A percentile compares a stretch with the other conserved stretches of the same genome.
These are phyloP conservation scores for Nemapogon koenigi DNA, from an alignment of 2,888 invertebrate species.

Conservation along the genomic window DNA sequence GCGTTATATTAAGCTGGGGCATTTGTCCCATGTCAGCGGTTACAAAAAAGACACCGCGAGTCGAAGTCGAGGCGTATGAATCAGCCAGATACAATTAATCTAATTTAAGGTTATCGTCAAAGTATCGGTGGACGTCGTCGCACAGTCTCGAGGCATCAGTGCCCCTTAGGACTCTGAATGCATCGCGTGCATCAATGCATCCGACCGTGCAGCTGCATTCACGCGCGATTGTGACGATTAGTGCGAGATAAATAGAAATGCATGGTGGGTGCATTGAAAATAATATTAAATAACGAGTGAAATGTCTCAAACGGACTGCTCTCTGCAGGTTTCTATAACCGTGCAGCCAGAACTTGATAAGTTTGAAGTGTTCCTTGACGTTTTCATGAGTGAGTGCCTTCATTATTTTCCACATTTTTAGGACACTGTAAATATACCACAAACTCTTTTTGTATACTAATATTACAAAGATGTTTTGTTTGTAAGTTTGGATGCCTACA, in stretches of 20 bases:
- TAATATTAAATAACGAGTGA: conserved; percentile 23
- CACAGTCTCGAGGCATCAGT: conserved; percentile 49
- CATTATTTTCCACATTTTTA: too few relatives aligned
- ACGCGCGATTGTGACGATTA: too few relatives aligned
- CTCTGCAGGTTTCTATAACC: conserved; percentile 52
- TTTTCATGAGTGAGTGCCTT: conserved; percentile 58
- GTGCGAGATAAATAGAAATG: too few relatives aligned
- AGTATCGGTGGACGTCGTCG: conserved; percentile 47
- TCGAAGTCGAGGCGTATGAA: conserved; percentile 27
- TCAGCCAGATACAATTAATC: conserved; percentile 62
- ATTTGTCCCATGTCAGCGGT: conserved; percentile 53
- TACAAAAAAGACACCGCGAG: conserved; percentile 14
- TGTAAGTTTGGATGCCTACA: too few relatives aligned
- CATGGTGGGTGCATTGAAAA: too few relatives aligned
- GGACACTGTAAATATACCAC: too few relatives aligned
- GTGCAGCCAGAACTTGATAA: conserved; percentile 50
- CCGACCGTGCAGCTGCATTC: background rate
- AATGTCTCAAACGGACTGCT: conserved; percentile 59
- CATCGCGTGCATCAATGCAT: conserved; percentile 4
- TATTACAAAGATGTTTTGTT: too few relatives aligned
- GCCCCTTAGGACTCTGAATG: conserved; percentile 24
- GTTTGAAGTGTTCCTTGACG: conserved; percentile 56
- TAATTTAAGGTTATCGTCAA: conserved; percentile 61
- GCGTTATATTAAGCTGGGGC: conserved; percentile 30
- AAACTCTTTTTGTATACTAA: too few relatives aligned